Base-by-base conservation (phyloP, 2,113 vertebrate species). In the Miniopterus natalensis region DNA sequence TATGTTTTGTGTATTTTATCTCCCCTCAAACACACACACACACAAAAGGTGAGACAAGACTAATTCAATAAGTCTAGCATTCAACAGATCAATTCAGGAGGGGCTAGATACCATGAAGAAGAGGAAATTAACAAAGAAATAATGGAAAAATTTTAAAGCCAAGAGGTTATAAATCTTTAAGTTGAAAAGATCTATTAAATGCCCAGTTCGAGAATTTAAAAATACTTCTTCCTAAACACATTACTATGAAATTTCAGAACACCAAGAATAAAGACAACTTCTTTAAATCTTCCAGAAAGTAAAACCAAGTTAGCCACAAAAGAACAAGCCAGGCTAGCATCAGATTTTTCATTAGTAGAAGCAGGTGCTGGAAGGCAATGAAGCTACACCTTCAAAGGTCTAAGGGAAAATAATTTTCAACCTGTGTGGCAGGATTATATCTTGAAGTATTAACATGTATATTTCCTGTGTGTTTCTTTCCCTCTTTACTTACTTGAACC, bases 231-330 rank as follows among this genome's bases (percentile, higher is more conserved):
- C 17, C 73, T 77, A 80, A 65, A 87, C 20, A 80, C 1, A 59
- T 57, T 80, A 59, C 25, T 55, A 63, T 84, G 49, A 95, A 84
- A 71, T 94, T 92, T 90, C 25, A 93, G 66, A 95, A 74, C 10
- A 47, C n/a, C 45, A 77, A 80, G 11, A 42, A 70, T 80, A 80
- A 73, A 92, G 18, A 47, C 36, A 83, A 65, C 10, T 55, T 51
- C 21, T 73, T 71, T 84, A 84, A 83, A 68, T 84, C 42, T 49
- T 91, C 45, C 65, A 81, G 40, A 88, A 95, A 81, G 21, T 36
- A 92, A 87, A 95, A 63, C 3, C 23, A 92, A 91, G 20, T 29
- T 59, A 95, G 29, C 40, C 78, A 90, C 47, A 90, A 84, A 89
- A 92, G 25, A 95, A 68, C 47, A 83, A 57, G 0, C 10, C 27